Base-by-base conservation (phyloP, 1,140 invertebrate genomes). In the Parasteatoda tepidariorum region DNA sequence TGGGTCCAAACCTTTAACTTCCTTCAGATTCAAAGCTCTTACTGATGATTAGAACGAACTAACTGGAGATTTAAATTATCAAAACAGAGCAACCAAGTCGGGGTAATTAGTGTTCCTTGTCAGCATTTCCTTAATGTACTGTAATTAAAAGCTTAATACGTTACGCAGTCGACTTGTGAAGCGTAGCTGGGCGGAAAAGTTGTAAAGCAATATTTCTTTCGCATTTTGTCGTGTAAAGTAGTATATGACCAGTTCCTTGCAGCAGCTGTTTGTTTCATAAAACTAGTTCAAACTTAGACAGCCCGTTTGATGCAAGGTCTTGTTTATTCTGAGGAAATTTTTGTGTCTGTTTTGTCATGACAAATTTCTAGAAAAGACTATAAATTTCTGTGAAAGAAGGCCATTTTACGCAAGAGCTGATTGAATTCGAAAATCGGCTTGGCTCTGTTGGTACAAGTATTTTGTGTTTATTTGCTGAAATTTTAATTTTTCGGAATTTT, bases 101-200 rank as follows among this genome's bases (percentile, higher is more conserved):
- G 38, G 54, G 70, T 73, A 59, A 73, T 73, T 73, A 73, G 48
- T 54, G 38, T 59, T 38, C 70, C 54, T 73, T 73, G 70, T 73
- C 70, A 73, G 70, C 70, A 34, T 24, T 57, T 55, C 54, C 70
- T 59, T 73, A 73, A 73, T 73, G 70, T 33, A 22, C 70, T 11
- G 70, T 73, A 73, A 73, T 73, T 73, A 71, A 71, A 71, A 71
- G 68, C 68, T 71, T 71, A 73, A 73, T 33, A 33, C 70, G 28
- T 28, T 57, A 5, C 48, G 24, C 57, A 7, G 6, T 2, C 7
- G 9, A n/a, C 7, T 59, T 26, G 2, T 26, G 57, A 22, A n/a
- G 24, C 57, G 24, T 7, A 59, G 24, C 57, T 59, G 0, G 1
- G 4, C 2, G 57, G 57, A 22, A 18, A n/a, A n/a, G 57, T 59